Evolutionary conservation across 2,888 invertebrate species (phyloP), one percentile per base, ranked within the genome.

Genomic region (Dolomedes plantarius): DNA sequence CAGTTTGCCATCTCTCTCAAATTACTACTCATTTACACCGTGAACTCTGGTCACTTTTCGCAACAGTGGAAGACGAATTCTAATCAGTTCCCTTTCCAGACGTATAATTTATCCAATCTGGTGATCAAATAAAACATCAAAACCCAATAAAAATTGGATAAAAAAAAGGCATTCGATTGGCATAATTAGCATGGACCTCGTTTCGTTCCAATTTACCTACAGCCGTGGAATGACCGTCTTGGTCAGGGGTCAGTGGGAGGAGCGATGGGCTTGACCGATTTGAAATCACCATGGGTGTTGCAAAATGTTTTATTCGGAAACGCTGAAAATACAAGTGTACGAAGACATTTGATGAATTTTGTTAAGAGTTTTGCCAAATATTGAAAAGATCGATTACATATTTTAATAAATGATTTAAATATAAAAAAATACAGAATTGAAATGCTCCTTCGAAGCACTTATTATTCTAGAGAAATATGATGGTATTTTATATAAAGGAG

Each of bases 161-260:
- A 31, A 65, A 11, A 67, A 67, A 67, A 32, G 1, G 7, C 11
- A n/a, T 31, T 67, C 32, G 31, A 31, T 67, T 67, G 67, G 36
- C 67, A 19, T 32, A 67, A 67, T 67, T 67, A 67, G 19, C 31
- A 32, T 36, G 23, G 36, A 67, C 32, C 67, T 67, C 32, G 36
- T 67, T 67, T 67, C 32, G 67, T 19, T 67, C 67, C 23, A 31
- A 67, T 67, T 67, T 67, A 67, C 32, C n/a, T 67, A 65, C 13
- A 50, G 41, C 50, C 31, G 50, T 11, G 11, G 77, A 67, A 50
- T 67, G 41, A 72, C 65, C 56, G 56, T 29, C 23, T 46, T 74
- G 68, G 39, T 23, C 29, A 72, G 68, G 81, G 81, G 81, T 81
- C 81, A 81, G 46, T 36, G 74, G 81, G 81, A 67, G 81, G 81